Evolutionary conservation across 2,888 invertebrate species (phyloP), one percentile per base, ranked within the genome.

Genomic region (Deroplatys truncata): DNA sequence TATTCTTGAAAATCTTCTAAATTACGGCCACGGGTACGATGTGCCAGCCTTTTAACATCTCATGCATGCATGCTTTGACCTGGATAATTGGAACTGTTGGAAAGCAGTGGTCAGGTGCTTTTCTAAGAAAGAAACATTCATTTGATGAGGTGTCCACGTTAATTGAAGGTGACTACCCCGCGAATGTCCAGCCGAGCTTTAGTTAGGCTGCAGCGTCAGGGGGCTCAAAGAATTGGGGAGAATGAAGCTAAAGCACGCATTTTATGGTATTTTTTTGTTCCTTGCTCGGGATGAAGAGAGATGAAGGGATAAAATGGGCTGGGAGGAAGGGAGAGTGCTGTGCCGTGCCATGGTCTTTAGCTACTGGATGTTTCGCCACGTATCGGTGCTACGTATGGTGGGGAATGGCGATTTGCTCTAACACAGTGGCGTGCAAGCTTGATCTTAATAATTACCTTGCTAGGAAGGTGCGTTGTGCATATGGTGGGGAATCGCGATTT

Each of bases 361-460:
- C 85, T 85, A 83, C 31, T 87, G 87, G 83, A 87, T 83, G 87
- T 87, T 87, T 87, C 83, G 87, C 87, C 87, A 87, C 87, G 87
- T 87, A 87, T 87, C 87, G 83, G 87, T 20, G 56, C 15, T 56
- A 56, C 35, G 8, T 35, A 35, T 56, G 56, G 56, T 56, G 56
- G 56, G 56, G 56, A 72, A 72, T 72, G 20, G 56, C 56, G 56
- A 72, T 72, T 72, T 72, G 16, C 56, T 72, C 20, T 16, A 25
- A 1, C 20, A 8, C 43, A 72, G 56, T 72, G 56, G 56, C 56
- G 56, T 72, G 56, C 56, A 72, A 72, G 3, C 7, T 31, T 43
- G 8, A 4, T 25, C 56, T 3, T 72, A 20, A 25, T 72, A 72
- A 72, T 72, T 72, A 72, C 7, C 5, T 31, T 5, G 5, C 31